These are phyloP conservation scores for Microtus californicus DNA, from an alignment of 2,797 vertebrate genomes.

Conservation along the genomic window DNA sequence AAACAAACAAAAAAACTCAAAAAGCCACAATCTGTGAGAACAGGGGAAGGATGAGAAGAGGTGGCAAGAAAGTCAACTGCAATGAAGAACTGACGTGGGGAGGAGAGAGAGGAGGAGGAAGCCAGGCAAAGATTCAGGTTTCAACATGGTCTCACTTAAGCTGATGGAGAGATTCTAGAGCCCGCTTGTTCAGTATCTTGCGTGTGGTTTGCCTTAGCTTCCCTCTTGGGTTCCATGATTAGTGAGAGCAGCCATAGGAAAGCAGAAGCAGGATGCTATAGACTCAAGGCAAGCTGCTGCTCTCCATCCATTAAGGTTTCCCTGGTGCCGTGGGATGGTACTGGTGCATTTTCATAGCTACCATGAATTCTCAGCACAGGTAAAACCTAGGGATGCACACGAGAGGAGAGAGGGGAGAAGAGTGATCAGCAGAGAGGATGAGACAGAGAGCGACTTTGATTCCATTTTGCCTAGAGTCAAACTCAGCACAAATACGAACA, in stretches of 20 bases:
- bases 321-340: too few species aligned
- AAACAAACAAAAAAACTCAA: too few species aligned
- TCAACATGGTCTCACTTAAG: background rate
- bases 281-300: background rate
- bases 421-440: background rate
- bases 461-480: background rate
- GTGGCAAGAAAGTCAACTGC: background rate
- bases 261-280: background rate
- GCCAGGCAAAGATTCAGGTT: background rate
- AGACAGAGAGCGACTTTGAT: background rate
- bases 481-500: background rate
- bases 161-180: background rate
- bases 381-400: background rate
- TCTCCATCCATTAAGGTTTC: background rate
- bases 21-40: background rate
- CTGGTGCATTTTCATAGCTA: background rate
- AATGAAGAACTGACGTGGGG: background rate
- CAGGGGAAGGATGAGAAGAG: background rate
- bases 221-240: background rate
- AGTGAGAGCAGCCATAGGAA: background rate
- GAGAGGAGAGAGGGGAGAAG: background rate
- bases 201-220: background rate
- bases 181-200: background rate
- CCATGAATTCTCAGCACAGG: background rate
- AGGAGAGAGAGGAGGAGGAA: background rate